Conservation (phyloP, 1,140 invertebrate genomes). For the Eupeodes corollae region DNA sequence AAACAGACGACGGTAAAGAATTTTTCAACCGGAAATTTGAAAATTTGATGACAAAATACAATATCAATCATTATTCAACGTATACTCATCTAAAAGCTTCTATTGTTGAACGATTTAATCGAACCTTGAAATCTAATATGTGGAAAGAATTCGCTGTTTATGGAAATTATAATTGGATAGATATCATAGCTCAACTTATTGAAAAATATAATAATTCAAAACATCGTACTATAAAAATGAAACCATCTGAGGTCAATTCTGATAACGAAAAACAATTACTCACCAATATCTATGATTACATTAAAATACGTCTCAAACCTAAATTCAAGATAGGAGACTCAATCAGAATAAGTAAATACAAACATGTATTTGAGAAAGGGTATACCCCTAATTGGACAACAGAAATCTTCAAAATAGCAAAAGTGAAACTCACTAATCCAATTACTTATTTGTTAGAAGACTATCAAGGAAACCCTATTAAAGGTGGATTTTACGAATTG, state of each 20-base stretch:
- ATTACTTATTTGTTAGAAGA: constrained; percentile 28
- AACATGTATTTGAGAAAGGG: too few relatives aligned
- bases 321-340: constrained; percentile 25
- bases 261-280: constrained; percentile 20
- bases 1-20: constrained; percentile 24
- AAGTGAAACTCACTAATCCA: constrained; percentile 25
- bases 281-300: constrained; percentile 10
- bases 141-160: constrained; percentile 38
- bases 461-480: constrained; percentile 17
- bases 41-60: constrained; percentile 21
- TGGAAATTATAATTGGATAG: too few relatives aligned
- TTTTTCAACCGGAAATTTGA: constrained; percentile 26
- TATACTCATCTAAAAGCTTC: constrained; percentile 37
- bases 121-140: constrained; percentile 38
- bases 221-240: constrained; percentile 37
- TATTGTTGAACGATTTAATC: constrained; percentile 39
- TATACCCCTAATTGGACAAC: too few relatives aligned
- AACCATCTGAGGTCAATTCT: constrained; percentile 26
- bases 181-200: too few relatives aligned
- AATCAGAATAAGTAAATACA: too few relatives aligned
- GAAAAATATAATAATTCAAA: too few relatives aligned
- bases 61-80: too few relatives aligned
- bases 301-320: constrained; percentile 13
- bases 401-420: constrained; percentile 33
- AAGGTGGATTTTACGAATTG: constrained; percentile 31